Percentiles rank a stretch among this genome's conserved stretches.
phyloP scores from a whole-genome alignment of 2,113 vertebrate species.

The Syngnathoides biaculeatus region DNA sequence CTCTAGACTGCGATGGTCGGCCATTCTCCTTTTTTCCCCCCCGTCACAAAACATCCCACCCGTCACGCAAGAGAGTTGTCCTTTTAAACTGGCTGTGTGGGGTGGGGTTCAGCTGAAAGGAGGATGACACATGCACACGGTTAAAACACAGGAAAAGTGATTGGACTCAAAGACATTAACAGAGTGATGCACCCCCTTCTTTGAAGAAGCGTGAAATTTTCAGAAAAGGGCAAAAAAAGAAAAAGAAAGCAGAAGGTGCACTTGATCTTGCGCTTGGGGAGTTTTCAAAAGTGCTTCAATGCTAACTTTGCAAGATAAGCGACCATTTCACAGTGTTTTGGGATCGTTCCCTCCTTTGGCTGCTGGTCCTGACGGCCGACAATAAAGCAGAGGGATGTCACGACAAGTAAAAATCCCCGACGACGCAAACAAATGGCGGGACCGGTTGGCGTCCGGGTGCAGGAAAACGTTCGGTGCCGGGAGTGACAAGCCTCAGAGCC shows the following conservation, averaged over 20 bases:
- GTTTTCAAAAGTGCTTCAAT: slow-evolving; percentile 53
- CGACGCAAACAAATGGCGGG: slow-evolving; percentile 34
- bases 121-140: slow-evolving; percentile 53
- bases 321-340: slow-evolving; percentile 65
- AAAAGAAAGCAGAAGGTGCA: slow-evolving; percentile 22
- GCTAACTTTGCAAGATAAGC: slow-evolving; percentile 26
- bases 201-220: background rate
- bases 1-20: slow-evolving; percentile 1
- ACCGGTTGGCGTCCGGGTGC: slow-evolving; percentile 49
- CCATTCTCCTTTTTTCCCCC: background rate
- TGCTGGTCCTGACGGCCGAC: too few relatives aligned
- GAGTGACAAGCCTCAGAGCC: slow-evolving; percentile 63
- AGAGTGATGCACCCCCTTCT: background rate
- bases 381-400: slow-evolving; percentile 16
- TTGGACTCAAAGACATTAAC: slow-evolving; percentile 5
- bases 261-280: slow-evolving; percentile 24
- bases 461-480: slow-evolving; percentile 37
- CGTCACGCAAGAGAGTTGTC: slow-evolving; percentile 44
- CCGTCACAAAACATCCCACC: slow-evolving; percentile 34
- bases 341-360: slow-evolving; percentile 41
- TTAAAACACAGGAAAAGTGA: slow-evolving; percentile 42
- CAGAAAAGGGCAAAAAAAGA: slow-evolving; percentile 22
- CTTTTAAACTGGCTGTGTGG: slow-evolving; percentile 41
- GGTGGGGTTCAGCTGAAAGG: slow-evolving; percentile 68
- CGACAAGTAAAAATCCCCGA: slow-evolving; percentile 5